phyloP scores from a whole-genome alignment of 2,888 invertebrate species.

The Dromius quadrimaculatus region DNA sequence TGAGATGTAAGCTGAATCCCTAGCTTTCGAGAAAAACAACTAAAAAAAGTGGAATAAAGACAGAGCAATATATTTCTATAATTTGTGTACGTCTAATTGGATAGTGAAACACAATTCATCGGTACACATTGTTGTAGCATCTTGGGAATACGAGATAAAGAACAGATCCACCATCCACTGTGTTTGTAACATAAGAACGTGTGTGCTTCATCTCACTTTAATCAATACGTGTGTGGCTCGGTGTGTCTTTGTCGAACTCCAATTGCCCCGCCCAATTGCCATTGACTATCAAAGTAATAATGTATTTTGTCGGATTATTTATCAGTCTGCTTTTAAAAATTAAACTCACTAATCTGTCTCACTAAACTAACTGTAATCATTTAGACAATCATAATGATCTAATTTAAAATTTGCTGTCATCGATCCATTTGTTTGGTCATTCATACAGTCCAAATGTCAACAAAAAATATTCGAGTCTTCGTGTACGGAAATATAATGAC shows the following conservation, averaged over 20 bases:
- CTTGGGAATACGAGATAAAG: conserved; percentile 32
- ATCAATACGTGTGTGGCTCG: background rate
- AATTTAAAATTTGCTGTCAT: conserved; percentile 43
- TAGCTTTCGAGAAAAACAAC: too few relatives aligned
- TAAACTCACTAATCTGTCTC: conserved; percentile 51
- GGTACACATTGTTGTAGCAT: conserved; percentile 44
- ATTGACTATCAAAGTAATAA: conserved; percentile 51
- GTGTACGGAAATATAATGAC: background rate
- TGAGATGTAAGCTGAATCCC: too few relatives aligned
- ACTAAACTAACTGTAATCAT: conserved; percentile 47
- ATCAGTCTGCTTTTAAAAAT: conserved; percentile 51
- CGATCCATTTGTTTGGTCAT: conserved; percentile 1
- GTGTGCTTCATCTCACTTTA: conserved; percentile 10
- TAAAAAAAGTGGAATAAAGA: too few relatives aligned
- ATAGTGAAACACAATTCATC: conserved; percentile 44
- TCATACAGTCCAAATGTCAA: background rate
- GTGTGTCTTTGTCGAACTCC: conserved; percentile 7
- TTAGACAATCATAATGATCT: conserved; percentile 51
- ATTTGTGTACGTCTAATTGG: conserved; percentile 51
- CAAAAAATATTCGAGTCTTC: background rate
- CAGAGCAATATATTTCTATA: conserved; percentile 50
- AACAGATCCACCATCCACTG: conserved; percentile 18
- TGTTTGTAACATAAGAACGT: conserved; percentile 45
- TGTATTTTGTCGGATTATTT: conserved; percentile 53
- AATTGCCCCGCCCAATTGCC: conserved; percentile 44